Conservation (phyloP, 92 coral and sea anemone genomes). For the Porites lobata region DNA sequence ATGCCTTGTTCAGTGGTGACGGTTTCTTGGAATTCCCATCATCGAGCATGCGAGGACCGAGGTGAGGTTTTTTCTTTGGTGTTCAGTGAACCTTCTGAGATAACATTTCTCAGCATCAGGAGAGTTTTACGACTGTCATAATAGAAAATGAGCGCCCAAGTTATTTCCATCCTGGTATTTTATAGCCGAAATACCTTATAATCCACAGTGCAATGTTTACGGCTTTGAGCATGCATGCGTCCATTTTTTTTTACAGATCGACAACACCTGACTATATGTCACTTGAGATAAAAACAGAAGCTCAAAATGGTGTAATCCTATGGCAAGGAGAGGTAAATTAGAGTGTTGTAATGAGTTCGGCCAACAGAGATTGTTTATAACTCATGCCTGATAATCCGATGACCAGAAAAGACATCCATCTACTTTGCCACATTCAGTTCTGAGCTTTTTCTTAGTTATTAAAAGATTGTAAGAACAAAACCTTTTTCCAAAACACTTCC, state of each 20-base stretch:
- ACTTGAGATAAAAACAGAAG: conserved; percentile 66
- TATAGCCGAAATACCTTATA: no score
- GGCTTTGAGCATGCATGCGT: background rate
- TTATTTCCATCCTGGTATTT: no score
- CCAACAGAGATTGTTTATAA: no score
- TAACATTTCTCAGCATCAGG: background rate
- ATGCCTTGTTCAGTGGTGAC: conserved; percentile 75
- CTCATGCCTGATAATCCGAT: no score
- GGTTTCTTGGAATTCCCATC: conserved; percentile 82
- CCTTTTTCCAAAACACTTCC: no score
- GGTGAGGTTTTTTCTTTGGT: conserved; percentile 4
- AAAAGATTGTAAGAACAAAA: no score
- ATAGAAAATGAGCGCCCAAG: no score
- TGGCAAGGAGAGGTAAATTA: conserved; percentile 88
- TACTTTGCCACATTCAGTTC: no score
- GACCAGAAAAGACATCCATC: no score
- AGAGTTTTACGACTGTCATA: background rate
- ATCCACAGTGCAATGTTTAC: background rate
- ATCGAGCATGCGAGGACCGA: conserved; percentile 44
- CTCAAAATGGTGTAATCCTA: conserved; percentile 69
- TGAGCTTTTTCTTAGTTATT: no score
- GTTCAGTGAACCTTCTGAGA: background rate
- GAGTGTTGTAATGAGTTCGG: background rate
- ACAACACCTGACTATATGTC: conserved; percentile 71
- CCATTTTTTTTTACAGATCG: conserved; percentile 28